Base-by-base conservation (phyloP, 2,113 vertebrate genomes). In the Mustela nigripes region DNA sequence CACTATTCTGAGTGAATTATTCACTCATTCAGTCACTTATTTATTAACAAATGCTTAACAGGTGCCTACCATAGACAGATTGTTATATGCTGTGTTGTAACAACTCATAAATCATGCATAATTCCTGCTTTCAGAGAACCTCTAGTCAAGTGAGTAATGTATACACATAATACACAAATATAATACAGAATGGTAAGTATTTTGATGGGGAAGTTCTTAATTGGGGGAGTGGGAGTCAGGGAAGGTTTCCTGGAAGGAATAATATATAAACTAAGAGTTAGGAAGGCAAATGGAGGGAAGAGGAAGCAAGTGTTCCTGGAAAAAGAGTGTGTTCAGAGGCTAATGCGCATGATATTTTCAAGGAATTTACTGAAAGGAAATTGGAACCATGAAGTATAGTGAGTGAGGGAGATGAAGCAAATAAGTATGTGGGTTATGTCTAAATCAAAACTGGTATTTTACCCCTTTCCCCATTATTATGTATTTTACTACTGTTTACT, bases 41-140 rank as follows among this genome's bases (percentile, higher is more conserved):
- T 88, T 63, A 81, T 36, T 22, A 76, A 79, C 39, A 92, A 86
- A 65, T 82, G 8, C n/a, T 91, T 79, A 83, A 91, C 85, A 50
- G 79, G 16, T 86, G 24, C 9, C 22, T 26, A 21, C 31, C 45
- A 0, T 31, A 24, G 42, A 42, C 2, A n/a, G n/a, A 60, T 74
- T 76, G 11, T 87, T 90, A 39, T 22, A 33, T 83, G 16, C 26
- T 84, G 8, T 58, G 33, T 45, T 73, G 14, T 7, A 73, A 22
- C 8, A 53, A 80, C 62, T 91, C 31, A 4, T 12, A 92, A 85
- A 74, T 53, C 15, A 31, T 24, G 18, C 5, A 24, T 60, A 22
- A 28, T 53, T 81, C 22, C 79, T 45, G 24, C 8, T 82, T 50
- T 78, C 74, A 74, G 62, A 95, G 48, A 82, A 19, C 2, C 15